These are phyloP conservation scores for Dendrophyllia cribrosa DNA, from an alignment of 64 coral and sea anemone species.

Conservation along the genomic window DNA sequence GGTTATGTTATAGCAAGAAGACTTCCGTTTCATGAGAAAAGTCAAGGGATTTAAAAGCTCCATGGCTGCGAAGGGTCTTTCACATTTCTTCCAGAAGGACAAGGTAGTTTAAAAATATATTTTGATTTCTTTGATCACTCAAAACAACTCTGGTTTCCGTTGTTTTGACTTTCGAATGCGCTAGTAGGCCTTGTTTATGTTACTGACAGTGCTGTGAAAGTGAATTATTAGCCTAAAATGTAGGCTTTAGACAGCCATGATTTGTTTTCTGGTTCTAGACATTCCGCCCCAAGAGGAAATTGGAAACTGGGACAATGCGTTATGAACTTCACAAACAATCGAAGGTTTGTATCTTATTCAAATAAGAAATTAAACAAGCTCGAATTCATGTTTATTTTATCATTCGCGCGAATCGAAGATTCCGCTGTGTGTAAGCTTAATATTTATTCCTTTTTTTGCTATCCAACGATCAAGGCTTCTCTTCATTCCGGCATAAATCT, in stretches of 20 bases:
- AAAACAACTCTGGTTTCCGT: too few relatives aligned
- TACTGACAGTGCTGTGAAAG: too few relatives aligned
- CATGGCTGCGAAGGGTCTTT: conserved; percentile 88
- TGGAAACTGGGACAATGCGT: conserved; percentile 87
- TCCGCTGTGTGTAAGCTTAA: neutral
- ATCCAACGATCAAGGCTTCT: conserved; percentile 80
- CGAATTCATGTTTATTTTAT: conserved; percentile 4
- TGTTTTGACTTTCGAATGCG: conserved; percentile 1
- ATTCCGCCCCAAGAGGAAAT: conserved; percentile 95
- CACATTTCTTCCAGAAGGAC: conserved; percentile 90
- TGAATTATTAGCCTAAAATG: too few relatives aligned
- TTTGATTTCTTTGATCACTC: neutral
- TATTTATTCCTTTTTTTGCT: conserved; percentile 2
- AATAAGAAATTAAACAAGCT: neutral
- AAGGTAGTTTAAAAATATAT: conserved; percentile 61
- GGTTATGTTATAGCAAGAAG: conserved; percentile 45
- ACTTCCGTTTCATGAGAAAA: conserved; percentile 64
- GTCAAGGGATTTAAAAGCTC: conserved; percentile 37
- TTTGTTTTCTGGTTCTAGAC: conserved; percentile 73
- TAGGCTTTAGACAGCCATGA: too few relatives aligned
- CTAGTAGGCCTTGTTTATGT: neutral
- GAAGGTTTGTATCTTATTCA: conserved; percentile 64
- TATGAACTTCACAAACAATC: conserved; percentile 98
- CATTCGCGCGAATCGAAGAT: neutral
- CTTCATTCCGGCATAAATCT: conserved; percentile 91